Conservation (phyloP, 1,140 invertebrate species). For the Elysia chlorotica region DNA sequence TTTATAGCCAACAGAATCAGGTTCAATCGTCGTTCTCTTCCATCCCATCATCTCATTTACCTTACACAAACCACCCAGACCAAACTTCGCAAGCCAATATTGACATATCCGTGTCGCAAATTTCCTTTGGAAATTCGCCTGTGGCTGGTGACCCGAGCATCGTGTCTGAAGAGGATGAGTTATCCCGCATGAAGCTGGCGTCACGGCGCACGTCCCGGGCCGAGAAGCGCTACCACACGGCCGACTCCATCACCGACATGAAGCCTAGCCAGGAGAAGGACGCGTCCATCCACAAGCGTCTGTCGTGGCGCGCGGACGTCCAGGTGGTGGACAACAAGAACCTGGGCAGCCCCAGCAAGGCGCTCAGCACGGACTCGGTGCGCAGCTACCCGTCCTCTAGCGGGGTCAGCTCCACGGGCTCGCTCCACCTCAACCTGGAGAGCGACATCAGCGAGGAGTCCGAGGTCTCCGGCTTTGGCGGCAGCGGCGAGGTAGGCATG, state of each 20-base stretch:
- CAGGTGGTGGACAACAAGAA: conserved; percentile 37
- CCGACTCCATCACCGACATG: conserved; percentile 72
- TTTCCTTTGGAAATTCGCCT: no score
- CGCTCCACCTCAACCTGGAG: conserved; percentile 62
- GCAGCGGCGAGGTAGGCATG: neutral
- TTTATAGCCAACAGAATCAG: no score
- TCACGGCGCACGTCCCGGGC: conserved; percentile 65
- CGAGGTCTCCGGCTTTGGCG: no score
- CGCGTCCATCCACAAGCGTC: conserved; percentile 70
- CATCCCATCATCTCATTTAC: no score
- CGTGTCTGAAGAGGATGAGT: conserved; percentile 54
- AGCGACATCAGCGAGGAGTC: conserved; percentile 53
- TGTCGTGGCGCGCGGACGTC: conserved; percentile 69
- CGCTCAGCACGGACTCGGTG: conserved; percentile 61
- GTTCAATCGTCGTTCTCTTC: no score
- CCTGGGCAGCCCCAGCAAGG: conserved; percentile 43
- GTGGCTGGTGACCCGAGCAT: no score
- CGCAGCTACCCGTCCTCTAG: conserved; percentile 64
- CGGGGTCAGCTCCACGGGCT: conserved; percentile 66
- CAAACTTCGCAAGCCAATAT: no score
- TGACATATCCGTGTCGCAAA: no score
- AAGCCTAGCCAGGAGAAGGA: conserved; percentile 65
- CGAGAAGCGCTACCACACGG: conserved; percentile 70
- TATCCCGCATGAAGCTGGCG: conserved; percentile 41
- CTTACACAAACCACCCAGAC: no score